Base-by-base conservation (phyloP, 2,113 vertebrate species). In the Puntigrus tetrazona region DNA sequence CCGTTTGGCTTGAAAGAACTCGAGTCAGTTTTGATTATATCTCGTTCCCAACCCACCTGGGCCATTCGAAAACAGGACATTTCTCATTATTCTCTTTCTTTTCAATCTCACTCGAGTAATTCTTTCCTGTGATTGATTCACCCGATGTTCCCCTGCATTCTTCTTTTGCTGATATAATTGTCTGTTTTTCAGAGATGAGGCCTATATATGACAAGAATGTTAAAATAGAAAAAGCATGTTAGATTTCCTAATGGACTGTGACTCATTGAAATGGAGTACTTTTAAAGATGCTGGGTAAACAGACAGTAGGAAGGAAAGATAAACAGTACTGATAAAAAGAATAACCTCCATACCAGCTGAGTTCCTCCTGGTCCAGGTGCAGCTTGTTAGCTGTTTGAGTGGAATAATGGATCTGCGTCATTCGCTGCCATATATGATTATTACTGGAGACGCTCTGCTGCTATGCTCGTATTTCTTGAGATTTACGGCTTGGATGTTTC, bases 401-500 rank as follows among this genome's bases (percentile, higher is more conserved):
- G 47, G 61, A 86, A 83, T 78, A 78, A 78, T 86, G 73, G 63
- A 75, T 47, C 31, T 50, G 50, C 25, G 14, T 72, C 36, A 72
- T 29, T 67, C 50, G 55, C 18, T 52, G 63, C 52, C 38, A 43
- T 73, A 20, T 34, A 47, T 65, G 20, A 72, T 80, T 70, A 43
- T 43, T 69, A 69, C 50, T 72, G 43, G 47, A 47, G 27, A 72
- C 5, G 29, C 73, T 50, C 27, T 59, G 20, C 1, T 57, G 47
- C 5, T 77, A 20, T 74, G 34, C 76, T 78, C 25, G 29, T 11
- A 65, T 34, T 80, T 80, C 41, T 63, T 43, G 10, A 27, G 16
- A n/a, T 65, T 80, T 45, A 80, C 13, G 0, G 7, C 27, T 31
- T 27, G 4, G 45, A 31, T 50, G 20, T 57, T 57, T 57, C 27